Evolutionary conservation across 2,113 vertebrate genomes (phyloP).

Genomic region (Caloenas nicobarica): DNA sequence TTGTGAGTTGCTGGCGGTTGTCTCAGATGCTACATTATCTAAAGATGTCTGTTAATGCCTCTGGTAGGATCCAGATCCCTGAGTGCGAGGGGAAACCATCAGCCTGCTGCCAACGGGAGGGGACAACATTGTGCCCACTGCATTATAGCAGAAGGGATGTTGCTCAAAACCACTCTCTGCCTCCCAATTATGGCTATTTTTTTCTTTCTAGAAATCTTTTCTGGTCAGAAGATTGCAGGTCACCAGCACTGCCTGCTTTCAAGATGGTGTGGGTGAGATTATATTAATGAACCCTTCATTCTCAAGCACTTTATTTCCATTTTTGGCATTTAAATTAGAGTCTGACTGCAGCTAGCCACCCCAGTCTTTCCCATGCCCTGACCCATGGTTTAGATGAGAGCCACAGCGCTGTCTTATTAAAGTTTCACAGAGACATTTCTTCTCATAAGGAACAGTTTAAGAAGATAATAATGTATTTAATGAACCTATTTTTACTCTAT

Average conservation of each 20-base stretch:
- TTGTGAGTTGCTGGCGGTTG: neutral
- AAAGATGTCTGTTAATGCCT: neutral
- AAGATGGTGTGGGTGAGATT: accelerated
- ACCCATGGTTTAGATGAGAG: neutral
- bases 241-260: neutral
- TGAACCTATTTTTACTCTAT: neutral
- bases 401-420: neutral
- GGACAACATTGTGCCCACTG: neutral
- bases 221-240: neutral
- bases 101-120: neutral
- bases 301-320: neutral
- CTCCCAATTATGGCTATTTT: neutral
- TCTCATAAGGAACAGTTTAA: neutral
- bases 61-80: neutral
- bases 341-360: neutral
- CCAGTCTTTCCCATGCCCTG: neutral
- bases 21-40: neutral
- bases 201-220: neutral
- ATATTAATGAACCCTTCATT: neutral
- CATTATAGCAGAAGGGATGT: accelerated
- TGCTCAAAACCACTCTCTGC: neutral
- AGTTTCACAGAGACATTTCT: neutral
- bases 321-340: neutral
- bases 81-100: neutral
- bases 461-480: neutral